These are phyloP conservation scores for Mellilla xanthometata DNA, from an alignment of 2,888 invertebrate species.

Conservation along the genomic window DNA sequence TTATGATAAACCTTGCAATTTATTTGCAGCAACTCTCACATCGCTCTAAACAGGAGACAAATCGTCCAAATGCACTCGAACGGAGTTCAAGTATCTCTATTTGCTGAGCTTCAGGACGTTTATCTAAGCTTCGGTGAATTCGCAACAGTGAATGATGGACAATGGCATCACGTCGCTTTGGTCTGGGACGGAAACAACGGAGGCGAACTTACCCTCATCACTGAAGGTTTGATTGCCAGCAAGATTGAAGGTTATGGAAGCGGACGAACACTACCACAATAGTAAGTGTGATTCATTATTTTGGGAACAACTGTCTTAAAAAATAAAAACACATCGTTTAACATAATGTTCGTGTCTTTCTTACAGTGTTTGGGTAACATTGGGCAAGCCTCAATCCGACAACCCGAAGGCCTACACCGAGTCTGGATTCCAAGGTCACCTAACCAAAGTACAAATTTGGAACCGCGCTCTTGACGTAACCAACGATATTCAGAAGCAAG, in stretches of 20 bases:
- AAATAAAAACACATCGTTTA: no score
- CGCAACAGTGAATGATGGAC: slow-evolving; percentile 96
- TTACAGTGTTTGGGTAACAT: slow-evolving; percentile 93
- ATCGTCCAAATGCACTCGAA: slow-evolving; percentile 95
- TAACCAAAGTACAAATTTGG: slow-evolving; percentile 98
- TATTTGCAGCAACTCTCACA: slow-evolving; percentile 87
- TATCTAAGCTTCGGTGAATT: slow-evolving; percentile 95
- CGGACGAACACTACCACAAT: slow-evolving; percentile 90
- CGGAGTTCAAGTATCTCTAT: slow-evolving; percentile 95
- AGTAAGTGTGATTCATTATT: slow-evolving; percentile 84
- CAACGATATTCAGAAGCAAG: slow-evolving; percentile 96
- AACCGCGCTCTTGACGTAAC: slow-evolving; percentile 94
- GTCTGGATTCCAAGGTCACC: slow-evolving; percentile 96
- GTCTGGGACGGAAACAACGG: slow-evolving; percentile 96
- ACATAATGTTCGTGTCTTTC: no score
- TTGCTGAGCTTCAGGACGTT: slow-evolving; percentile 93
- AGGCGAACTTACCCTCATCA: slow-evolving; percentile 93
- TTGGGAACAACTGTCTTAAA: no score
- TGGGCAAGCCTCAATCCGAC: slow-evolving; percentile 94
- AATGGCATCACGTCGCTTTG: slow-evolving; percentile 97
- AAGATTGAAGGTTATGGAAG: slow-evolving; percentile 94
- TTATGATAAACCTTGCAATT: no score
- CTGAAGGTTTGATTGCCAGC: slow-evolving; percentile 97
- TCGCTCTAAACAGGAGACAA: slow-evolving; percentile 89
- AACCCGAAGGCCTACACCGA: slow-evolving; percentile 92